A percentile compares a stretch with the other conserved stretches of the same genome.
Evolutionary conservation across 2,888 invertebrate species (phyloP).

Genomic region (Andrena camellia): DNA sequence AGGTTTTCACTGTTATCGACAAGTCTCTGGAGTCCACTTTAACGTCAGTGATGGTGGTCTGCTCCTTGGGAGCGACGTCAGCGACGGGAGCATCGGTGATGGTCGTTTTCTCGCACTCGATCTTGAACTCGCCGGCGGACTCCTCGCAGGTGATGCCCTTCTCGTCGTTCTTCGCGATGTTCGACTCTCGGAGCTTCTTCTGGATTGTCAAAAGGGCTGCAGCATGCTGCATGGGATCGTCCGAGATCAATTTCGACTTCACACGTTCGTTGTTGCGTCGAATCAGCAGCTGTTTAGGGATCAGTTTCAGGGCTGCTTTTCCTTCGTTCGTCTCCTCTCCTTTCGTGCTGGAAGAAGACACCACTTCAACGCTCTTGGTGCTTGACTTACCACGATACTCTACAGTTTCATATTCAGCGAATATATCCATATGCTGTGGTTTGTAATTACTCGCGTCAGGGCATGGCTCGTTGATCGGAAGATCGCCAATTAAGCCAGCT

Average conservation of each 20-base stretch:
- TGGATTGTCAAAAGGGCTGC: conserved; percentile 65
- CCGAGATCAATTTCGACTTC: conserved; percentile 58
- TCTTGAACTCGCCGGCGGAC: conserved; percentile 40
- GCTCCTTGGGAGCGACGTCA: conserved; percentile 4
- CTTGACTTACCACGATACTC: conserved; percentile 35
- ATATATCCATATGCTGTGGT: conserved; percentile 75
- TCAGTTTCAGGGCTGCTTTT: conserved; percentile 74
- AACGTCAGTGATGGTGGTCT: conserved; percentile 26
- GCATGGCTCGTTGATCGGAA: conserved; percentile 46
- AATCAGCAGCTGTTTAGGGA: conserved; percentile 78
- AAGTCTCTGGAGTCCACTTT: conserved; percentile 52
- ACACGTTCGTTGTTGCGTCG: conserved; percentile 67
- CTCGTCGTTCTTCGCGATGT: conserved; percentile 21
- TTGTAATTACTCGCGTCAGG: conserved; percentile 50
- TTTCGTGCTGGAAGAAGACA: conserved; percentile 44
- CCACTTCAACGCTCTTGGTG: conserved; percentile 8
- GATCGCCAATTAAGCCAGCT: conserved; percentile 27
- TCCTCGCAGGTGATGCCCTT: conserved; percentile 22
- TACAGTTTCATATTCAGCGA: conserved; percentile 72
- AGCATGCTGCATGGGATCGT: conserved; percentile 61
- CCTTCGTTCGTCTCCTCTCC: conserved; percentile 57
- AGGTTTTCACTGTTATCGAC: conserved; percentile 36
- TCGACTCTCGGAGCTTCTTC: conserved; percentile 64
- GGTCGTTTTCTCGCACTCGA: conserved; percentile 24
- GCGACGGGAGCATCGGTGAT: neutral